phyloP scores from a whole-genome alignment of 2,113 vertebrate genomes.

The Corynorhinus townsendii region DNA sequence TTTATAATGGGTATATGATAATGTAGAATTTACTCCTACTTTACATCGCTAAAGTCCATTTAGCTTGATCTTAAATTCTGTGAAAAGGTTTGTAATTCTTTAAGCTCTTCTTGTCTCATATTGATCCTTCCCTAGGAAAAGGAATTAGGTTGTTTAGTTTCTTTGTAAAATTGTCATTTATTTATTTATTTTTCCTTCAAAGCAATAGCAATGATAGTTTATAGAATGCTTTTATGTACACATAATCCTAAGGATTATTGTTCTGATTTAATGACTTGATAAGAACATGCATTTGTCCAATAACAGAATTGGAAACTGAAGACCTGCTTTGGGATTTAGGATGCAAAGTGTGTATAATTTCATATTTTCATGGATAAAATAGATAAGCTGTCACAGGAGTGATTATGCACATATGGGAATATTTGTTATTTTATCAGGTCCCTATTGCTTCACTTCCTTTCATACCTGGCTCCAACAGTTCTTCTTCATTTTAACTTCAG shows the following conservation, averaged over 20 bases:
- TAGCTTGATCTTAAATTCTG: slow-evolving; percentile 48
- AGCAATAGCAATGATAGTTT: slow-evolving; percentile 22
- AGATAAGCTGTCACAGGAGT: background rate
- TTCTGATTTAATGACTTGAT: slow-evolving; percentile 46
- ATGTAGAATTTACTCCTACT: background rate
- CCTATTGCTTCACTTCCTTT: background rate
- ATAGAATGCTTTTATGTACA: slow-evolving; percentile 12
- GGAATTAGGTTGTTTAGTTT: slow-evolving; percentile 52
- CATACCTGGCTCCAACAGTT: background rate
- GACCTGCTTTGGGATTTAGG: background rate
- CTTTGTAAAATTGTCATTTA: slow-evolving; percentile 38
- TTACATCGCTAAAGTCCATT: background rate
- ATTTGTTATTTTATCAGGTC: background rate
- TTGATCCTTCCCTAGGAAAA: slow-evolving; percentile 17
- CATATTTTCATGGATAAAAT: background rate
- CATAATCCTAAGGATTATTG: slow-evolving; percentile 36
- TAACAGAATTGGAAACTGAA: slow-evolving; percentile 1
- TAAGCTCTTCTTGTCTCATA: slow-evolving; percentile 39
- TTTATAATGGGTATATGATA: slow-evolving; percentile 44
- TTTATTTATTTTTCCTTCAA: slow-evolving; percentile 44
- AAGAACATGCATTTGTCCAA: background rate
- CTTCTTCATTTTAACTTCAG: background rate
- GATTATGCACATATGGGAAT: background rate
- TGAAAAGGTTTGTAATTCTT: slow-evolving; percentile 41
- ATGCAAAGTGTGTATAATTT: background rate